Evolutionary conservation across 2,888 invertebrate genomes (phyloP), one percentile per base, ranked within the genome.

Genomic region (Herminia tarsipennalis): DNA sequence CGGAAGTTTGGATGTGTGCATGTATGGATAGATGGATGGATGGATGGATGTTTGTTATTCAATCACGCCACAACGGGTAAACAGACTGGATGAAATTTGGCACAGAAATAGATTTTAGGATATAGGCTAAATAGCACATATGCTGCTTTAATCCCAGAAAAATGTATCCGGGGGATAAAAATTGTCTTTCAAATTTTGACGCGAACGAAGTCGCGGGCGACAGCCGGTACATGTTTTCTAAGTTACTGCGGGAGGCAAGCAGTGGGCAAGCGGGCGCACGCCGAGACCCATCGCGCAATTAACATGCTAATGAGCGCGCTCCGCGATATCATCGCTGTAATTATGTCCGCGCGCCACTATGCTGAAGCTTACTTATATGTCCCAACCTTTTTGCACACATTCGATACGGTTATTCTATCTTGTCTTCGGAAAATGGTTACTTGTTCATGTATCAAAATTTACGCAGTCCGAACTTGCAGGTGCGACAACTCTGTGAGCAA

Each of bases 301-400:
- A 88, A 85, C 86, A 90, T 90, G 88, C 83, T 88, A 91, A 90
- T 91, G 86, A 87, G 83, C 48, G 36, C 76, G 78, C 76, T 81
- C 73, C 78, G 68, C 78, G 90, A 91, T 89, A 89, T 85, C 84
- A 89, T 88, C 89, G 73, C 77, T 66, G 84, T 88, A 86, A 88
- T 89, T 86, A 89, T 83, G 83, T 82, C 82, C 81, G 78, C 73
- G 70, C 73, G 76, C 76, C 77, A 79, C 83, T 81, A 80, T 88
- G 86, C 82, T 82, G 78, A 83, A 83, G 66, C 73, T 78, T 79
- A 72, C 79, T 81, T 83, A 74, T 77, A 78, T 72, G 63, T 76
- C 59, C 59, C 60, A 70, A 76, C 68, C 65, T 69, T 70, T 56
- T 73, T 77, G 78, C 70, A 76, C 78, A 83, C 76, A 78, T 73